Base-by-base conservation (phyloP, 92 coral and sea anemone species). In the Metridium senile region DNA sequence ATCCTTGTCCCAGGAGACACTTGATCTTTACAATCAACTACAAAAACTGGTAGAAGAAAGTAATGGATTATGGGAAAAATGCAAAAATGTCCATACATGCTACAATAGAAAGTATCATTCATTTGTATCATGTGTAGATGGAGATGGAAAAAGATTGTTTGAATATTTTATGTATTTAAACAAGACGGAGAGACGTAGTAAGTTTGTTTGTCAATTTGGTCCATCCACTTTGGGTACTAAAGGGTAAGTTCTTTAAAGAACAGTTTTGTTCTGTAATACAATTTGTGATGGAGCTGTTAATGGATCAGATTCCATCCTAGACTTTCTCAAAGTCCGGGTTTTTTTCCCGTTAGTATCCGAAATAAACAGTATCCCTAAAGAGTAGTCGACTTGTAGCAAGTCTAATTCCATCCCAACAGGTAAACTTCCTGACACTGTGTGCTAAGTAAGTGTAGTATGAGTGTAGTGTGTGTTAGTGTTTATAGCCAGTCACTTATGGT, bases 51-150 rank as follows among this genome's bases (percentile, higher is more conserved):
- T 84, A 11, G 74, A 62, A 45, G 53, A 84, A 13, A 90, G 91
- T 30, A 72, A 71, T 66, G 89, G 86, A 30, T 72, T 72, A 29
- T 94, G 98, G 98, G 52, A 49, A 31, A 86, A 74, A 39, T 11
- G 17, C 34, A 31, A 28, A 27, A n/a, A n/a, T n/a, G n/a, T n/a
- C n/a, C n/a, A n/a, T n/a, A n/a, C n/a, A 4, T 39, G 13, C 13
- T 16, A 54, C 59, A 2, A 10, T 54, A 20, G 59, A 54, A 54
- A 21, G 17, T 54, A 13, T 54, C 59, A 39, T 39, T 4, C 70
- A 0, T 94, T 92, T 79, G 29, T 71, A 25, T 81, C 84, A 71
- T 74, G 92, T 56, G 62, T 81, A 1, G 69, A 76, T 10, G 82
- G 62, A 56, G 77, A 83, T 28, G 97, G 95, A 8, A 95, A 92